These are phyloP conservation scores for Lasioglossum lativentre DNA, from an alignment of 2,888 invertebrate species.

Conservation along the genomic window DNA sequence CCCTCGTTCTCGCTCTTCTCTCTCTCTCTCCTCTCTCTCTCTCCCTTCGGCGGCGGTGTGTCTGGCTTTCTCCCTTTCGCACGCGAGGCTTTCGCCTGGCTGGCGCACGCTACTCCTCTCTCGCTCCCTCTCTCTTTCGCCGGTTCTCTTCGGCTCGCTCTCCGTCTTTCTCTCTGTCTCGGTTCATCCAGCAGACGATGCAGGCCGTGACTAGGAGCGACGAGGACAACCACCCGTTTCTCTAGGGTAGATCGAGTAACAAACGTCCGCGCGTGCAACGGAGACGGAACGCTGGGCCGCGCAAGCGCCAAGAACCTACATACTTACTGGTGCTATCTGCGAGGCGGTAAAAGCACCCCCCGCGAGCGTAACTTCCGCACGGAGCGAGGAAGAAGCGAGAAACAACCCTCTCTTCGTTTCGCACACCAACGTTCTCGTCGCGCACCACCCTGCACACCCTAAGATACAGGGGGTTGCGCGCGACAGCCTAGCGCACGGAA, in stretches of 20 bases:
- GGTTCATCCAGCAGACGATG: not conserved
- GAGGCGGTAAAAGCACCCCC: slow-evolving; percentile 73
- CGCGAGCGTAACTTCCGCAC: slow-evolving; percentile 72
- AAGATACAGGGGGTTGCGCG: slow-evolving; percentile 57
- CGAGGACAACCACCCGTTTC: slow-evolving; percentile 22
- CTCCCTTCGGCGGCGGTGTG: slow-evolving; percentile 22
- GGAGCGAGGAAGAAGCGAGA: slow-evolving; percentile 69
- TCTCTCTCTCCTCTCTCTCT: slow-evolving; percentile 28
- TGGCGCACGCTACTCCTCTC: slow-evolving; percentile 41
- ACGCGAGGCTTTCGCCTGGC: slow-evolving; percentile 39
- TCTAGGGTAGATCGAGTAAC: not conserved
- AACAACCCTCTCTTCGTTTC: slow-evolving; percentile 31
- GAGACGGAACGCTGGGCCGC: slow-evolving; percentile 48
- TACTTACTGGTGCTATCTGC: slow-evolving; percentile 73
- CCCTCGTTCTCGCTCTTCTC: slow-evolving; percentile 41
- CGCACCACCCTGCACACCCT: slow-evolving; percentile 9
- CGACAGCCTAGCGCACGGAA: slow-evolving; percentile 61
- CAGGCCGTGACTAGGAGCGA: slow-evolving; percentile 33
- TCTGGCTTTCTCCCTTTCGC: slow-evolving; percentile 36
- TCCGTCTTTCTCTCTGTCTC: not conserved
- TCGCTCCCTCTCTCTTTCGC: not conserved
- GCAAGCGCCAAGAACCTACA: slow-evolving; percentile 72
- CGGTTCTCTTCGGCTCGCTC: not conserved
- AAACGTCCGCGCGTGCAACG: slow-evolving; percentile 18
- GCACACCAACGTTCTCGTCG: not conserved